phyloP scores from a whole-genome alignment of 2,797 vertebrate species.

The Melanotaenia pygmaea region DNA sequence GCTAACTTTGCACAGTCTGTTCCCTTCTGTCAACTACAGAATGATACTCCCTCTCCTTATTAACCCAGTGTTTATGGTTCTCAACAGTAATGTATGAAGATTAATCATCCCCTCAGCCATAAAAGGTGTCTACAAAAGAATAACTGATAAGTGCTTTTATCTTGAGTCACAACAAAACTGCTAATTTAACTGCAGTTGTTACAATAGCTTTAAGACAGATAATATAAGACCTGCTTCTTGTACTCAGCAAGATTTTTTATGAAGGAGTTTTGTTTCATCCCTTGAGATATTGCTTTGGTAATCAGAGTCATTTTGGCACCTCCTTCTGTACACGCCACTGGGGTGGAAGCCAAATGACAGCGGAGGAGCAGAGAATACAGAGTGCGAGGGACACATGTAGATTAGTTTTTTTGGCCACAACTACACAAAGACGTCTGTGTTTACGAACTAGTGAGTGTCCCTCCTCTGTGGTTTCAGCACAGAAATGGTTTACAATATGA shows the following conservation, averaged over 20 bases:
- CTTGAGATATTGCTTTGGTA: conserved; percentile 39
- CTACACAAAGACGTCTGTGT: conserved; percentile 77
- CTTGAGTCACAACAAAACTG: conserved; percentile 14
- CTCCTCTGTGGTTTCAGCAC: conserved; percentile 68
- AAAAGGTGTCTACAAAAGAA: conserved; percentile 32
- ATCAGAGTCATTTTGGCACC: conserved; percentile 42
- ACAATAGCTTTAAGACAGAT: conserved; percentile 26
- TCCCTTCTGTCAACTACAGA: conserved; percentile 7
- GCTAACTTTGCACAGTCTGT: conserved; percentile 5
- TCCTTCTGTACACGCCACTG: conserved; percentile 42
- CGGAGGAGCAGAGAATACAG: conserved; percentile 57
- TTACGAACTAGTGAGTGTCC: conserved; percentile 65
- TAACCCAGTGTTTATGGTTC: conserved; percentile 1
- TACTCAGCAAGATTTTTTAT: conserved; percentile 33
- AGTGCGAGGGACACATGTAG: conserved; percentile 70
- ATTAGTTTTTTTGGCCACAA: conserved; percentile 67
- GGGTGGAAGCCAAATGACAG: conserved; percentile 64
- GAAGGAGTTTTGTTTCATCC: conserved; percentile 38
- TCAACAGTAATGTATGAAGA: conserved; percentile 17
- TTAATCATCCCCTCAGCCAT: conserved; percentile 22
- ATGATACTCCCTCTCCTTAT: conserved; percentile 5
- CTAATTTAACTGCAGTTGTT: conserved; percentile 9
- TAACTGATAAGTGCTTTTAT: conserved; percentile 14
- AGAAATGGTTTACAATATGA: conserved; percentile 74
- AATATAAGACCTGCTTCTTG: conserved; percentile 5